A percentile compares a stretch with the other conserved stretches of the same genome.
Evolutionary conservation across 1,140 invertebrate species (phyloP).

Genomic region (Homalodisca vitripennis): DNA sequence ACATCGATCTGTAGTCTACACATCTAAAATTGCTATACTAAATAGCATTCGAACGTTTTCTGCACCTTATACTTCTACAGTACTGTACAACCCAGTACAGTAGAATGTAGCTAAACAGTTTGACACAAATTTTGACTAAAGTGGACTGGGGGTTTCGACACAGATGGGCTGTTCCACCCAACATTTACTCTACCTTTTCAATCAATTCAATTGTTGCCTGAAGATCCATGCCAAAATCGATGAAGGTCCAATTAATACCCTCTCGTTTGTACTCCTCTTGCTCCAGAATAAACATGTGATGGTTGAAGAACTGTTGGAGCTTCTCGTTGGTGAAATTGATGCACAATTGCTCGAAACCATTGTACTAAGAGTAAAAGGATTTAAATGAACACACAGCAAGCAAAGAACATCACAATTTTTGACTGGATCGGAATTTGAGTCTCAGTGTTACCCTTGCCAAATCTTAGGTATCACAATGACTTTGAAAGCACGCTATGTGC

Average conservation of each 20-base stretch:
- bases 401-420: slow-evolving; percentile 10
- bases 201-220: slow-evolving; percentile 90
- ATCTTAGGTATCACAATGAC: not conserved
- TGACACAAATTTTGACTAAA: no score
- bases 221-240: slow-evolving; percentile 94
- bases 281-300: slow-evolving; percentile 96
- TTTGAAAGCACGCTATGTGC: not conserved
- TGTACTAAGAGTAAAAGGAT: slow-evolving; percentile 64
- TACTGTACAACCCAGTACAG: no score
- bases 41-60: no score
- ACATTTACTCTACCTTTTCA: slow-evolving; percentile 72
- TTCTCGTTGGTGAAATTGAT: slow-evolving; percentile 98
- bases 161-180: not conserved
- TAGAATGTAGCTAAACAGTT: no score
- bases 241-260: slow-evolving; percentile 87
- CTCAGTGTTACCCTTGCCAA: not conserved
- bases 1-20: no score
- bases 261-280: slow-evolving; percentile 95
- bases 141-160: slow-evolving; percentile 19
- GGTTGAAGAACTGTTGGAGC: slow-evolving; percentile 96
- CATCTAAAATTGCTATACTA: no score
- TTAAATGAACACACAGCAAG: slow-evolving; percentile 44
- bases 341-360: slow-evolving; percentile 95
- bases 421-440: no score
- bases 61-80: no score